Base-by-base conservation (phyloP, 2,797 vertebrate genomes). In the Ptychadena robeensis region DNA sequence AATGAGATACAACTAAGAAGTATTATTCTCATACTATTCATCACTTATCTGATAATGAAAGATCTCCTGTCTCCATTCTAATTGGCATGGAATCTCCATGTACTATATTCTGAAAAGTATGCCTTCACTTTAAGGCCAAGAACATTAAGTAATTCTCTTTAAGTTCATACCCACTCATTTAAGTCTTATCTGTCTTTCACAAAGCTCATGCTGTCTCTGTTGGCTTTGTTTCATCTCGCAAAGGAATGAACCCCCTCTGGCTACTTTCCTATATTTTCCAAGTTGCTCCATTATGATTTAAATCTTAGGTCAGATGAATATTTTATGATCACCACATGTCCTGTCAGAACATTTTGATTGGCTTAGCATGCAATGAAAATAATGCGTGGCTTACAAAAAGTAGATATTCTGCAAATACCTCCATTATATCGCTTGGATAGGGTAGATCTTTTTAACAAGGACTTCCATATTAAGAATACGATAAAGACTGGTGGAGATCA, bases 171-270 rank as follows among this genome's bases (percentile, higher is more conserved):
- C 74, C 15, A 53, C 31, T 67, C 67, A 79, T 79, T 83, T 73
- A 66, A 57, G 57, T 83, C 69, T 79, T 83, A 83, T 83, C 82
- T 83, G 34, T 68, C 67, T 79, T 79, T 73, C 40, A 68, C 44
- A 40, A 67, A 68, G 61, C 73, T 72, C 68, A 40, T 14, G 12
- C 76, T 68, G 76, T 78, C 82, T 83, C 61, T 69, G 31, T 27
- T 73, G 30, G 32, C 61, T 79, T 83, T 79, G 75, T 79, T 79
- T 79, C 76, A 78, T 83, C 74, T 78, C 38, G 15, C 38, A 34
- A 64, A 35, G 68, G 81, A 72, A 83, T 72, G 74, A 78, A 82
- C n/a, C 81, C 81, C 81, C 73, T 78, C 74, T 78, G 81, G 81
- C 74, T 65, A 72, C 15, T 53, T 18, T 76, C 37, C 40, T 28